Base-by-base conservation (phyloP, 2,797 vertebrate genomes). In the Atherinosoma microstoma region DNA sequence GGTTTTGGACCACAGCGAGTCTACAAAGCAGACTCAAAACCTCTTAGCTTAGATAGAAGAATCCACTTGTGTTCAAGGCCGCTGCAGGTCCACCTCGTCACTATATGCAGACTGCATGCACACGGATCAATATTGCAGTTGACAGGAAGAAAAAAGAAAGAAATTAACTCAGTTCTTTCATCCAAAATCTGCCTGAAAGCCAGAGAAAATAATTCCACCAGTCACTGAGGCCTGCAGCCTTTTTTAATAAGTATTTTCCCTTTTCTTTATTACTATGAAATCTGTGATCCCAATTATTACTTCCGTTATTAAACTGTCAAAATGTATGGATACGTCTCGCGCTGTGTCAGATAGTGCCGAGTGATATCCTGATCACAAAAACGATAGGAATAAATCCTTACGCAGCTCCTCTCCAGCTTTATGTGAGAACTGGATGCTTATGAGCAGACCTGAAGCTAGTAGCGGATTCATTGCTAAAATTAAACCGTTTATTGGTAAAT, bases 231-330 rank as follows among this genome's bases (percentile, higher is more conserved):
- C 18, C 27, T n/a, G 3, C 15, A 18, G 30, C 40, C 4, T 15
- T 42, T 11, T 45, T 63, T n/a, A 13, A 30, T 0, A 22, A 34
- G 53, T 20, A 29, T 53, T 36, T 56, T 12, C 24, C 20, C 7
- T 47, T 47, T 47, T 45, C 30, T 59, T 70, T 63, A 67, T 70
- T 58, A 58, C 22, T 24, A 42, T 10, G 4, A 57, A 57, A 2
- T 64, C 47, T 49, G 38, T 4, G 27, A 36, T 58, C 53, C 20
- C 3, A n/a, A 47, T n/a, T 47, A 47, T 47, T 47, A n/a, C 20
- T 24, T 42, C 20, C 45, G 15, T 58, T 42, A 42, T 75, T 58
- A 58, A 70, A 64, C 38, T 20, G 12, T 64, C 20, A 58, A 4
- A 0, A 12, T 15, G 7, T 34, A 45, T 22, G 20, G 30, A 22